Evolutionary conservation across 2,113 vertebrate species (phyloP).

Genomic region (Melanerpes aurifrons): DNA sequence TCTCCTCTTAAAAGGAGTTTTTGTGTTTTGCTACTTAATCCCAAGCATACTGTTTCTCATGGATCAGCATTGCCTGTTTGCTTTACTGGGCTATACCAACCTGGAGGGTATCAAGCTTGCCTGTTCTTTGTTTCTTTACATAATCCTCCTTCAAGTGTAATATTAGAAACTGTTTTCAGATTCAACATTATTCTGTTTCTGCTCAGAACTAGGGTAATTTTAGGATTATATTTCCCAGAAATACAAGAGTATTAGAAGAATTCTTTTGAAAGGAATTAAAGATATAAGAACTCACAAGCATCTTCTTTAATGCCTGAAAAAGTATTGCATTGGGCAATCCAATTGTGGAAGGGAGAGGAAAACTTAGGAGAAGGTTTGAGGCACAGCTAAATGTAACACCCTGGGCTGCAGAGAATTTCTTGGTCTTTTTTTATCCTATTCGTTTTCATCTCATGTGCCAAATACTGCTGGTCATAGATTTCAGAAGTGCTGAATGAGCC

Average conservation of each 20-base stretch:
- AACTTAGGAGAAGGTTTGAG: constrained; percentile 17
- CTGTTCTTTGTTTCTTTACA: not conserved
- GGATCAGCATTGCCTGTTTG: not conserved
- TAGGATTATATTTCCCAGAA: not conserved
- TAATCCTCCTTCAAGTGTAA: not conserved
- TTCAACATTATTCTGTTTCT: not conserved
- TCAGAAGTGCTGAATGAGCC: not conserved
- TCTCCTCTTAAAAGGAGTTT: not conserved
- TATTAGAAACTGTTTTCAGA: not conserved
- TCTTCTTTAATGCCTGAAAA: not conserved
- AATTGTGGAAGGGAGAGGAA: not conserved
- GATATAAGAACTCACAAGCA: not conserved
- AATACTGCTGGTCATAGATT: not conserved
- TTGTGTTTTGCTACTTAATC: constrained; percentile 2
- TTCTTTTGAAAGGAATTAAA: not conserved
- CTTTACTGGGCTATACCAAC: not conserved
- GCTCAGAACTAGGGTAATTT: not conserved
- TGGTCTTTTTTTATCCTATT: constrained; percentile 4
- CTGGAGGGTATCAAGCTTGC: not conserved
- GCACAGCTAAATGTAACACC: not conserved
- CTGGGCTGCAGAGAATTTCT: constrained; percentile 1
- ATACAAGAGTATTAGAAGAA: not conserved
- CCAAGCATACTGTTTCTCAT: not conserved
- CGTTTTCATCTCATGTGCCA: constrained; percentile 5
- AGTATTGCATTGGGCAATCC: not conserved